A percentile compares a stretch with the other conserved stretches of the same genome.
phyloP scores from a whole-genome alignment of 2,888 invertebrate genomes.

The Proisotoma minuta region DNA sequence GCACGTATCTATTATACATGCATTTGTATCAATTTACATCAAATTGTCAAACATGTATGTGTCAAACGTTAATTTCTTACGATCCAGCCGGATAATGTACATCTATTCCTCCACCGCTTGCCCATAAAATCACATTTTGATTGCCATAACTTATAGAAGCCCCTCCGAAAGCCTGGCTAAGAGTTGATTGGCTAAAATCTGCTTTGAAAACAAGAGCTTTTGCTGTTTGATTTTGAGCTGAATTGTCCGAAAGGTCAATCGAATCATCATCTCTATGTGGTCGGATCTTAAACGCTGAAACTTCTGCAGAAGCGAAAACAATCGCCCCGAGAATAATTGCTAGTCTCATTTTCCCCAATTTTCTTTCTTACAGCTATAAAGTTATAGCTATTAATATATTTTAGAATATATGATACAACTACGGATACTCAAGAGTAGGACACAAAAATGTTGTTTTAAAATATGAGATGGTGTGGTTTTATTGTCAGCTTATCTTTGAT shows the following conservation, averaged over 20 bases:
- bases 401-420: too few relatives aligned
- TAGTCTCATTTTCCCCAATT: not conserved
- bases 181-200: constrained; percentile 34
- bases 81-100: constrained; percentile 35
- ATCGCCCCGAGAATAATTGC: not conserved
- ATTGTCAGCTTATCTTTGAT: too few relatives aligned
- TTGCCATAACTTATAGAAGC: constrained; percentile 33
- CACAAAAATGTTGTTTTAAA: too few relatives aligned
- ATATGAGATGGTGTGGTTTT: too few relatives aligned
- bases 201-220: constrained; percentile 16
- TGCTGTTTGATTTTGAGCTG: too few relatives aligned
- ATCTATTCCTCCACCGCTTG: constrained; percentile 41
- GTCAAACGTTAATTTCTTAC: not conserved
- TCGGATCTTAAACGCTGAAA: not conserved
- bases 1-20: constrained; percentile 27
- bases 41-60: not conserved
- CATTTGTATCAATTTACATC: not conserved
- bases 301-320: not conserved
- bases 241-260: not conserved
- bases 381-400: too few relatives aligned
- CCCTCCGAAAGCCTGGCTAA: constrained; percentile 36
- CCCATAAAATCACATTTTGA: constrained; percentile 42
- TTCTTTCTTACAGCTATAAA: too few relatives aligned
- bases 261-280: not conserved
- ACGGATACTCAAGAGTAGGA: too few relatives aligned